Base-by-base conservation (phyloP, 2,113 vertebrate genomes). In the Cephalopterus ornatus region DNA sequence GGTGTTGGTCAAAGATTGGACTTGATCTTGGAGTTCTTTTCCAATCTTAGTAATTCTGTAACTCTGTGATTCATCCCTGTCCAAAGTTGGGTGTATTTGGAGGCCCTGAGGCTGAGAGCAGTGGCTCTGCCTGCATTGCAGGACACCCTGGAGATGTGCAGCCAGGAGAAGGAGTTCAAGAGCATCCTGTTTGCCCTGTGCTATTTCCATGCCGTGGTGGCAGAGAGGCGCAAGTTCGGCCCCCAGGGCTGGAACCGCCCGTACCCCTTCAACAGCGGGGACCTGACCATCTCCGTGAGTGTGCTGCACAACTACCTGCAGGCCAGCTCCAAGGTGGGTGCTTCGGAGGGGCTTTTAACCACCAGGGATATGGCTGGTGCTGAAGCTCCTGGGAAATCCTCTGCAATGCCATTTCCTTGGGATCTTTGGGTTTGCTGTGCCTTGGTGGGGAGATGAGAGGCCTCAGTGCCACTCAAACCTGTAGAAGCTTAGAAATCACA, bases 301-400 rank as follows among this genome's bases (percentile, higher is more conserved):
- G 99, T 99, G 78, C 98, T 99, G 18, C 98, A 98, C 92, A 99
- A 99, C 95, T 99, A 99, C 96, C 98, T 99, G 97, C 98, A 99
- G 95, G 98, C 98, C 96, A 99, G 99, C 78, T 83, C 97, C 2
- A 99, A 99, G 99, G 99, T 99, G 80, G 20, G 96, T 62, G 8
- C 14, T 47, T 85, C 3, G 5, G 37, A 30, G 5, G 46, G 84
- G 23, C 67, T 83, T 49, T 46, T 47, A 35, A 23, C 27, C 6
- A 2, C 37, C 37, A 68, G 59, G 4, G 28, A 23, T 26, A 30
- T 42, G 67, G 11, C 14, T 42, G 37, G 13, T 41, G 81, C 52
- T 78, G 59, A 27, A 80, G 33, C 30, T 47, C 32, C 9, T 17
- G 56, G 24, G 27, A 39, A 23, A 7, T 16, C 37, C 41, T 72